phyloP scores from a whole-genome alignment of 1,140 invertebrate species.

The Cyclina sinensis region DNA sequence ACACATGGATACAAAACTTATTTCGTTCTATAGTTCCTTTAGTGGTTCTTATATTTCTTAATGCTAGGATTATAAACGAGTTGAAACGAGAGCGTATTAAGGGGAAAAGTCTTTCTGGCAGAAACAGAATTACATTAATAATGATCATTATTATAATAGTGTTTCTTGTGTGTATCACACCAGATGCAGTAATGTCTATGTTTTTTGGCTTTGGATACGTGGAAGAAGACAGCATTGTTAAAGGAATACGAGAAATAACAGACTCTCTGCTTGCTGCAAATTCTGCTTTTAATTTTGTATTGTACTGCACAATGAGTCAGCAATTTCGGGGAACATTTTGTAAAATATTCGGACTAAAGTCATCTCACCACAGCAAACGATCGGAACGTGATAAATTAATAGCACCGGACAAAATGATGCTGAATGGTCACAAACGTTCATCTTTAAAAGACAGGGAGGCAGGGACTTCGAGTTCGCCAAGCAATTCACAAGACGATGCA shows the following conservation, averaged over 20 bases:
- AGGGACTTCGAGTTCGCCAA: background rate
- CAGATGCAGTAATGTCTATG: conserved; percentile 90
- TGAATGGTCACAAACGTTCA: background rate
- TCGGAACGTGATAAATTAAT: conserved; percentile 32
- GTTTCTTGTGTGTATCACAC: conserved; percentile 92
- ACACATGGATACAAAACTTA: conserved; percentile 90
- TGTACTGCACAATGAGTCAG: conserved; percentile 92
- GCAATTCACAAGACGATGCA: background rate
- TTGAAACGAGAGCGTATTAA: conserved; percentile 87
- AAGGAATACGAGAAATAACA: conserved; percentile 91
- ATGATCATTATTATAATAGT: conserved; percentile 92
- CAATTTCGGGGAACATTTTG: conserved; percentile 89
- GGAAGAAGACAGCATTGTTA: conserved; percentile 85
- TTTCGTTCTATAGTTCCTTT: conserved; percentile 90
- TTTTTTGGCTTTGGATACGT: conserved; percentile 85
- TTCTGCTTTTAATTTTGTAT: conserved; percentile 91
- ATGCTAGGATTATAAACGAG: conserved; percentile 91
- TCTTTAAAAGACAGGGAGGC: background rate
- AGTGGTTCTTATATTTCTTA: conserved; percentile 86
- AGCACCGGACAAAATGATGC: background rate
- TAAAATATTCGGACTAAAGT: conserved; percentile 69
- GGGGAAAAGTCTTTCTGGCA: conserved; percentile 79
- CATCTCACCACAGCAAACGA: background rate
- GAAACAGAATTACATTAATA: conserved; percentile 91
- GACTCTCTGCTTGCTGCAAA: conserved; percentile 92